Conservation (phyloP, 2,888 invertebrate genomes). For the Melanostoma mellinum region DNA sequence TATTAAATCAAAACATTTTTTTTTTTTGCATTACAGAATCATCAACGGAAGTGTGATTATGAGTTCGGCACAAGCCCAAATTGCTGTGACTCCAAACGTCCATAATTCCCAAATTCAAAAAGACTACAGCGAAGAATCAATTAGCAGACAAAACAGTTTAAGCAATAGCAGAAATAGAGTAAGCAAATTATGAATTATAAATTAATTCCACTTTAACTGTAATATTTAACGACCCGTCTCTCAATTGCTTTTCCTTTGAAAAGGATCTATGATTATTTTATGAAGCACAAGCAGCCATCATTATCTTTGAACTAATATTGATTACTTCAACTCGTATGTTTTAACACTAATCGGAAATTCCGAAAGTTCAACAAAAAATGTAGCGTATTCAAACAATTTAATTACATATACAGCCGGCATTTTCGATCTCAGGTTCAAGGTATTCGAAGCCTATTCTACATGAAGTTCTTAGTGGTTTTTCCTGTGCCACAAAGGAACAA, state of each 20-base stretch:
- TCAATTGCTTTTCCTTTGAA: too few relatives aligned
- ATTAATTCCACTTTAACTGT: too few relatives aligned
- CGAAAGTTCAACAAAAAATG: constrained; percentile 27
- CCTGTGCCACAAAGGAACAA: constrained; percentile 29
- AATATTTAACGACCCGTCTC: too few relatives aligned
- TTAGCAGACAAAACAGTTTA: constrained; percentile 81
- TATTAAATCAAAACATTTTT: not conserved
- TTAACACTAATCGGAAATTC: constrained; percentile 59
- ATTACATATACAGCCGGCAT: constrained; percentile 42
- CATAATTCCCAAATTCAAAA: constrained; percentile 78
- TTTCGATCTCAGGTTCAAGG: constrained; percentile 59
- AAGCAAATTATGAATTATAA: constrained; percentile 74
- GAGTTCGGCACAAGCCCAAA: constrained; percentile 82
- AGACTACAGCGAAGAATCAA: constrained; percentile 78
- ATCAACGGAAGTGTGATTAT: constrained; percentile 81
- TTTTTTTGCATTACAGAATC: constrained; percentile 75
- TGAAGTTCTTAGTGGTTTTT: constrained; percentile 24
- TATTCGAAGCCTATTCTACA: constrained; percentile 12
- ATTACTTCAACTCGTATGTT: not conserved
- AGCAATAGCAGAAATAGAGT: constrained; percentile 80
- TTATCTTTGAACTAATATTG: too few relatives aligned
- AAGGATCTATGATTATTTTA: too few relatives aligned
- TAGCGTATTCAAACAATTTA: constrained; percentile 30
- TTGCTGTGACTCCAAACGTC: constrained; percentile 81
- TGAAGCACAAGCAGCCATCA: constrained; percentile 11